phyloP scores from a whole-genome alignment of 2,888 invertebrate species.

The Calliphora vomitoria region DNA sequence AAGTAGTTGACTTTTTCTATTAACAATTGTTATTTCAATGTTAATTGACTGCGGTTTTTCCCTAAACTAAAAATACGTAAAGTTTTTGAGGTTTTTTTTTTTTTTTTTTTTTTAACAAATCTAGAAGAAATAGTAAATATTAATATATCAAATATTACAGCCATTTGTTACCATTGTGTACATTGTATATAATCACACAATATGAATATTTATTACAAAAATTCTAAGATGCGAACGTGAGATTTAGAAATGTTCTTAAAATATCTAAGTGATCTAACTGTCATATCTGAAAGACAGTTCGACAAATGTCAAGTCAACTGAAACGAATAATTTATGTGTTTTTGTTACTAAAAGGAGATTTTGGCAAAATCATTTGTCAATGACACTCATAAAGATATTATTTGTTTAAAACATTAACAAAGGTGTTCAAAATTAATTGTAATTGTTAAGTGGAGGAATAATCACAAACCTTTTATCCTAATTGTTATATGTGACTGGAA shows the following conservation, averaged over 20 bases:
- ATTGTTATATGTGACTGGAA: not conserved
- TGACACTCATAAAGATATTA: not conserved
- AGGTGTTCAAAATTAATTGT: not conserved
- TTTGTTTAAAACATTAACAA: slow-evolving; percentile 8
- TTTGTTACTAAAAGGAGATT: slow-evolving; percentile 12
- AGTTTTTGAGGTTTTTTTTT: not conserved
- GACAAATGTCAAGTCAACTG: not conserved
- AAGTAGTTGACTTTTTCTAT: slow-evolving; percentile 7
- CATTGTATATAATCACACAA: not conserved
- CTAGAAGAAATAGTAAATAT: not conserved
- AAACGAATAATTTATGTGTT: not conserved
- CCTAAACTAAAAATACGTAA: not conserved
- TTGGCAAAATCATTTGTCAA: slow-evolving; percentile 26
- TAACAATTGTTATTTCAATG: slow-evolving; percentile 14
- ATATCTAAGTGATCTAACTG: not conserved
- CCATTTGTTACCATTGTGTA: not conserved
- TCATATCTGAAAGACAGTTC: not conserved
- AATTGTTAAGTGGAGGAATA: not conserved
- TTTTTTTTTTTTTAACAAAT: not conserved
- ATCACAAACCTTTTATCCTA: not conserved
- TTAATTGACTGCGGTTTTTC: slow-evolving; percentile 2
- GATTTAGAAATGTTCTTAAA: slow-evolving; percentile 20
- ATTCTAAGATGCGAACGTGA: slow-evolving; percentile 13
- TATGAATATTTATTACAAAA: slow-evolving; percentile 28
- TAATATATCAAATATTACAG: not conserved